A percentile compares a stretch with the other conserved stretches of the same genome.
These are phyloP conservation scores for Schmidtea mediterranea DNA, from an alignment of 1,140 invertebrate species.

Conservation along the genomic window DNA sequence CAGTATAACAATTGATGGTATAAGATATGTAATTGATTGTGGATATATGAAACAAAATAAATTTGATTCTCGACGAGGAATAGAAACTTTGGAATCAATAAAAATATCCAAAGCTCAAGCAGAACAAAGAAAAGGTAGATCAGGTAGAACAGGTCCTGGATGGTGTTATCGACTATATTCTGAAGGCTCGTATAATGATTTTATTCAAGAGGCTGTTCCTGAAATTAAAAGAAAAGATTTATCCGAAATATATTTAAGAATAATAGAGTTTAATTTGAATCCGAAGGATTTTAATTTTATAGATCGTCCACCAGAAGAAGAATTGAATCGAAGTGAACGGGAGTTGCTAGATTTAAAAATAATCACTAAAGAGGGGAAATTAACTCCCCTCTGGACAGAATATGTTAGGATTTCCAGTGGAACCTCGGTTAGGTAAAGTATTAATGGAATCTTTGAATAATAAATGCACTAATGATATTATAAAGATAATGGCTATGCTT, in stretches of 20 bases:
- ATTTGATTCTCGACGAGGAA: constrained; percentile 51
- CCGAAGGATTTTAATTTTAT: constrained; percentile 69
- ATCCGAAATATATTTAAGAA: constrained; percentile 13
- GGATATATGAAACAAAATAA: constrained; percentile 35
- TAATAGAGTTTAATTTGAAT: too few species aligned
- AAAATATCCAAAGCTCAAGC: constrained; percentile 65
- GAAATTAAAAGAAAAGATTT: constrained; percentile 33
- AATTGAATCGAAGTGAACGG: constrained; percentile 66
- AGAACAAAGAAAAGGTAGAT: constrained; percentile 60
- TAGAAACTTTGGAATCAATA: constrained; percentile 53
- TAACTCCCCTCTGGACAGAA: constrained; percentile 77
- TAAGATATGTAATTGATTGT: background rate
- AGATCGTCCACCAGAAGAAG: constrained; percentile 93
- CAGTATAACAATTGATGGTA: background rate
- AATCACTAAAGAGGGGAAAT: constrained; percentile 75
- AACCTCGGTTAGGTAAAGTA: constrained; percentile 40
- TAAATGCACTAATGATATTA: constrained; percentile 75
- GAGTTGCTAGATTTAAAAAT: constrained; percentile 92
- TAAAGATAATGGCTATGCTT: constrained; percentile 82
- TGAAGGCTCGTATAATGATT: constrained; percentile 67
- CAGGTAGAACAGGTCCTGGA: constrained; percentile 52
- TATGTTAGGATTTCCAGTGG: constrained; percentile 95
- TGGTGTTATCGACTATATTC: constrained; percentile 41
- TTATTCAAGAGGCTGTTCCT: constrained; percentile 55
- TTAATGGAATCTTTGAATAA: too few species aligned